phyloP scores from a whole-genome alignment of 2,113 vertebrate species.

The Dipodomys ordii region DNA sequence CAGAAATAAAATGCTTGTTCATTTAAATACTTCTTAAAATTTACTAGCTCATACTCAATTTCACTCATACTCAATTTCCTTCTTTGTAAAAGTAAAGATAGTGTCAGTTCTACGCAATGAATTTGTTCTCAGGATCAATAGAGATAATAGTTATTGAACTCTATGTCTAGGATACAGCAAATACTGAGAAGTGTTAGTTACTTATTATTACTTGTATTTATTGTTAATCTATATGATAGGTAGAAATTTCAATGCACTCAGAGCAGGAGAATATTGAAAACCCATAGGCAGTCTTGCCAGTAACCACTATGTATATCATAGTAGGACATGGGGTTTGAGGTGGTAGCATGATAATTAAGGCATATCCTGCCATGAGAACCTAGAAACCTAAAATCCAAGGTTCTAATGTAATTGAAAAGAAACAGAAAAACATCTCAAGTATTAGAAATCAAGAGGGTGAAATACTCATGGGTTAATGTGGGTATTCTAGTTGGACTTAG shows the following conservation, averaged over 20 bases:
- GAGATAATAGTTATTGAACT: neutral
- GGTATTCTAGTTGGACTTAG: neutral
- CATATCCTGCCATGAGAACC: neutral
- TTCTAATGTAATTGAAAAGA: neutral
- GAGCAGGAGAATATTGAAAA: neutral
- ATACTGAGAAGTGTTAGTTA: neutral
- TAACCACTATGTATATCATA: neutral
- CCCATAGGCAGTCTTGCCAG: neutral
- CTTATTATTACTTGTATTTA: neutral
- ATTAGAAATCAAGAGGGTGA: neutral
- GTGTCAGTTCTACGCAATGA: neutral
- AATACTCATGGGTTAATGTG: neutral
- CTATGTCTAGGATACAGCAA: neutral
- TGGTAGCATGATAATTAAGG: neutral
- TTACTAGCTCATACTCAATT: neutral
- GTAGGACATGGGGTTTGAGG: neutral
- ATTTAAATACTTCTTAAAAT: neutral
- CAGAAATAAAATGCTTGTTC: neutral
- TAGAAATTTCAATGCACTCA: neutral
- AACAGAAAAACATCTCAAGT: neutral
- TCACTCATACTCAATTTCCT: neutral
- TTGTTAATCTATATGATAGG: neutral
- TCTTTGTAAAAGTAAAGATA: slow-evolving; percentile 15
- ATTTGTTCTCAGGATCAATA: neutral
- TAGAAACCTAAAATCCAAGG: slow-evolving; percentile 5